Base-by-base conservation (phyloP, 2,888 invertebrate genomes). In the Monoplex corrugatus region DNA sequence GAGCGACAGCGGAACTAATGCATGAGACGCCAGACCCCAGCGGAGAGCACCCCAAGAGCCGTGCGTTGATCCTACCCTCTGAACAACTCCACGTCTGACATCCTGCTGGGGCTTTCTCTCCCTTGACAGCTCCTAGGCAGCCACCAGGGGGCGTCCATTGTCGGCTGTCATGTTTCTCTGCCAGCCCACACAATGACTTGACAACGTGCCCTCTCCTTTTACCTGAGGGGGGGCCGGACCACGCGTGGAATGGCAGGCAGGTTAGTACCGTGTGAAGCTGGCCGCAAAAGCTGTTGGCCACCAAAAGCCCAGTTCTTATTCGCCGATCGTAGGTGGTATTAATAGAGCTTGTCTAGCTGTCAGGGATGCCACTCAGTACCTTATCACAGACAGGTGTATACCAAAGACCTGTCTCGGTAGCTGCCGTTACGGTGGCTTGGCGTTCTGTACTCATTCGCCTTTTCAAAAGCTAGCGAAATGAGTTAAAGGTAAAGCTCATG, bases 1-100 rank as follows among this genome's bases (percentile, higher is more conserved):
- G 68, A 78, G 78, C 87, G 45, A 45, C 75, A n/a, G 87, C 87
- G 87, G 87, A 87, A 87, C 87, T 87, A 87, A 87, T 87, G 78
- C 87, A 43, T 23, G 40, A 87, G 87, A 87, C 87, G 87, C 87
- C 87, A 78, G 78, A 32, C 72, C 50, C 75, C 87, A 87, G 78
- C 87, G n/a, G 87, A 87, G 86, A 68, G 87, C 87, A 78, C 28
- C n/a, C 38, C 50, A 28, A 50, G 78, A 43, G 38, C 35, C 75
- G 45, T 35, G 38, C 6, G 78, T 45, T 40, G 78, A 78, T 38
- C 78, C 78, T 44, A 35, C 75, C 28, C n/a, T 6, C 44, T 40
- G 68, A 63, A 68, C 86, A 38, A 38, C 86, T 57, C 32, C 38
- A 32, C 63, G 2, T 45, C 35, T 16, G 35, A 35, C 84, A 28